phyloP scores from a whole-genome alignment of 2,888 invertebrate genomes.

The Scaeva pyrastri region DNA sequence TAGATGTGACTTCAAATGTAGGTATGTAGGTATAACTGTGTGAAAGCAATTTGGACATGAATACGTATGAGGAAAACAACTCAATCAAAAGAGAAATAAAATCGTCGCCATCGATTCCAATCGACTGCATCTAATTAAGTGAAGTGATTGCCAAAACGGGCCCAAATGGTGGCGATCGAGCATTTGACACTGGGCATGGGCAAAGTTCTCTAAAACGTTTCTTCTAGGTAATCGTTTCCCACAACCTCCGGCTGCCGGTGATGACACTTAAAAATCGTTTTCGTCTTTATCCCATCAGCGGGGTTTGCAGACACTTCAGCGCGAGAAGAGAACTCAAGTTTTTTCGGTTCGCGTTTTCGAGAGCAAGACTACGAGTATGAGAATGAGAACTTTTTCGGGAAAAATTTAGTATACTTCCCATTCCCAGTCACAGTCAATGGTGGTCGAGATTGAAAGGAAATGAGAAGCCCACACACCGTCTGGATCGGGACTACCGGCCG shows the following conservation, averaged over 20 bases:
- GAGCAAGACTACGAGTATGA: constrained; percentile 68
- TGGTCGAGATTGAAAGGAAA: constrained; percentile 70
- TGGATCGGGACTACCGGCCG: too few species aligned
- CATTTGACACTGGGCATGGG: constrained; percentile 41
- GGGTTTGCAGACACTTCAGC: constrained; percentile 67
- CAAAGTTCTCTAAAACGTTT: constrained; percentile 65
- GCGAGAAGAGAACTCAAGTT: constrained; percentile 21
- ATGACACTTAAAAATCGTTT: constrained; percentile 67
- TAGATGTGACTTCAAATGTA: constrained; percentile 56
- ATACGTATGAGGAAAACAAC: constrained; percentile 80
- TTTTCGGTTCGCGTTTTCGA: constrained; percentile 52
- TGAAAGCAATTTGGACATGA: constrained; percentile 72
- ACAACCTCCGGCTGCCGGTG: constrained; percentile 56
- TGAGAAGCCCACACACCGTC: constrained; percentile 73
- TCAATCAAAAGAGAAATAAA: constrained; percentile 75
- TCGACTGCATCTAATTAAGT: constrained; percentile 83
- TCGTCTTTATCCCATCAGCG: constrained; percentile 74
- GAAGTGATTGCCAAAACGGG: constrained; percentile 79
- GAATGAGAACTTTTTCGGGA: constrained; percentile 62
- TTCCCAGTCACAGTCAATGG: neutral
- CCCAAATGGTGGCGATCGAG: constrained; percentile 69
- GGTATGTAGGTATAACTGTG: constrained; percentile 65
- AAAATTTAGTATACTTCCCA: constrained; percentile 20
- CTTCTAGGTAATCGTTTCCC: constrained; percentile 61
- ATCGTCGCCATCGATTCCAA: constrained; percentile 83